phyloP scores from a whole-genome alignment of 1,140 invertebrate genomes.

The Epicauta chinensis region DNA sequence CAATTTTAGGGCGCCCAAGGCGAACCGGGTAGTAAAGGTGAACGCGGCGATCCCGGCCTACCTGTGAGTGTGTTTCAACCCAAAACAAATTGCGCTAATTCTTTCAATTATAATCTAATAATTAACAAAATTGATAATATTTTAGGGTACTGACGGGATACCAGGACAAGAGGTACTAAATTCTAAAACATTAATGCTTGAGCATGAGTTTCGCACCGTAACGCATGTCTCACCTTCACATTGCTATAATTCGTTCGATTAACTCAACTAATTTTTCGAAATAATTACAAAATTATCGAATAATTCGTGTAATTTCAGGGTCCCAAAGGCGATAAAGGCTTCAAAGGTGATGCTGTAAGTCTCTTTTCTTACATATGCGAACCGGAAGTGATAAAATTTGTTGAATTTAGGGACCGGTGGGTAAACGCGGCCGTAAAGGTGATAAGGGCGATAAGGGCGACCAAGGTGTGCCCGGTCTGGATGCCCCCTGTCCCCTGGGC shows the following conservation, averaged over 20 bases:
- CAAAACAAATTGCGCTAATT: background rate
- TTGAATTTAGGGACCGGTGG: slow-evolving; percentile 66
- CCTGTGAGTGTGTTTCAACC: slow-evolving; percentile 64
- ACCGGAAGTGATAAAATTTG: too few relatives aligned
- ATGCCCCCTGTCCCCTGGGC: slow-evolving; percentile 94
- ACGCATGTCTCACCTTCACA: slow-evolving; percentile 2
- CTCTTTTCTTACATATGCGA: background rate
- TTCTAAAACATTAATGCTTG: slow-evolving; percentile 4
- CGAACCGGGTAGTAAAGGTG: slow-evolving; percentile 83
- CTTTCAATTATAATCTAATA: background rate
- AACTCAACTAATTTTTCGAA: too few relatives aligned
- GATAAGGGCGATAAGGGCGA: slow-evolving; percentile 89
- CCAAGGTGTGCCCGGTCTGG: slow-evolving; percentile 90
- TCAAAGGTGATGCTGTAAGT: slow-evolving; percentile 82
- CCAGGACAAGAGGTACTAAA: slow-evolving; percentile 76
- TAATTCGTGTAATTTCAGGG: slow-evolving; percentile 54
- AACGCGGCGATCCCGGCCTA: slow-evolving; percentile 83
- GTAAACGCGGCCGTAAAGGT: slow-evolving; percentile 85
- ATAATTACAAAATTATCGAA: background rate
- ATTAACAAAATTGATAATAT: too few relatives aligned
- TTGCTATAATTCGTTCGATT: too few relatives aligned
- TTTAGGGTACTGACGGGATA: slow-evolving; percentile 88
- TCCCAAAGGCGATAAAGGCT: slow-evolving; percentile 79
- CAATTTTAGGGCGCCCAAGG: slow-evolving; percentile 73
- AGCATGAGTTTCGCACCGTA: background rate